A percentile compares a stretch with the other conserved stretches of the same genome.
These are phyloP conservation scores for Hyposoter didymator DNA, from an alignment of 2,888 invertebrate species.

Conservation along the genomic window DNA sequence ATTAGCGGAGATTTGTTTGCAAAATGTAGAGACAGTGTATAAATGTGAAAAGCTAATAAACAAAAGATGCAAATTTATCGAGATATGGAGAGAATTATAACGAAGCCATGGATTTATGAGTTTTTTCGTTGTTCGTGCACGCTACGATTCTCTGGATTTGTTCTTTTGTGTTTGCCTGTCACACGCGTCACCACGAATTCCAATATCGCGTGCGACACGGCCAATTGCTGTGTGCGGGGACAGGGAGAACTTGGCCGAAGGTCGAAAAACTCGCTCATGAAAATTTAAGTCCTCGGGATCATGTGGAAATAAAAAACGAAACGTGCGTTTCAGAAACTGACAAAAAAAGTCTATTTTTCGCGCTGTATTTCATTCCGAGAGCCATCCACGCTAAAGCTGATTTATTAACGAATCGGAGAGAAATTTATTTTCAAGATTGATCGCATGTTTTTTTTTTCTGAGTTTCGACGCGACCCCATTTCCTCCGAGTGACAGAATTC, in stretches of 20 bases:
- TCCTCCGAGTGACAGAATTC: no score
- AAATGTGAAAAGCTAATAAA: slow-evolving; percentile 25
- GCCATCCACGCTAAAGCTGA: no score
- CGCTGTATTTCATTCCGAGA: no score
- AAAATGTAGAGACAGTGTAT: slow-evolving; percentile 5
- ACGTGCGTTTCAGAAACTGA: no score
- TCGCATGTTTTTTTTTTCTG: no score
- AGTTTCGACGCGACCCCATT: no score
- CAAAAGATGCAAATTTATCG: slow-evolving; percentile 33
- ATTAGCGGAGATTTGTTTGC: not conserved
- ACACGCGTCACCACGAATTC: slow-evolving; percentile 2
- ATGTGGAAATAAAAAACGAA: not conserved
- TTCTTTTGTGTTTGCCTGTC: not conserved
- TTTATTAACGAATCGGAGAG: no score
- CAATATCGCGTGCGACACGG: slow-evolving; percentile 46
- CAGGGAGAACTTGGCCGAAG: not conserved
- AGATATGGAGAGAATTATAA: slow-evolving; percentile 4
- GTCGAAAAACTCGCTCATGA: not conserved
- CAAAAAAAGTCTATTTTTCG: no score
- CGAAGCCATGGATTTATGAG: not conserved
- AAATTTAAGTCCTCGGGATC: not conserved
- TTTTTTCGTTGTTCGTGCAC: not conserved
- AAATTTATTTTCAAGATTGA: no score
- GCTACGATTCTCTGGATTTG: not conserved
- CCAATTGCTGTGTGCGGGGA: slow-evolving; percentile 21